Base-by-base conservation (phyloP, 2,113 vertebrate genomes). In the Gobio gobio region DNA sequence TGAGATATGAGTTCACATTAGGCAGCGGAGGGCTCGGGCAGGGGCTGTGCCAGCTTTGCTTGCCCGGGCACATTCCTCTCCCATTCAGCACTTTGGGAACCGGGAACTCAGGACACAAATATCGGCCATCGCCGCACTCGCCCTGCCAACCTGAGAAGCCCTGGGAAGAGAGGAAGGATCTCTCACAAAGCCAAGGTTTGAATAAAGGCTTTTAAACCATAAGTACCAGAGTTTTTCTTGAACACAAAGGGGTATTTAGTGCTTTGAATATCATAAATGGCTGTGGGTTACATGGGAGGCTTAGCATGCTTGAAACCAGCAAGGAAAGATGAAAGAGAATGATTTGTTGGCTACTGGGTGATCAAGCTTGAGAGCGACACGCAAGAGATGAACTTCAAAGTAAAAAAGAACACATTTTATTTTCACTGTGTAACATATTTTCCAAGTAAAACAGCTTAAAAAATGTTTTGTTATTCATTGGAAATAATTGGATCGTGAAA, bases 71-170 rank as follows among this genome's bases (percentile, higher is more conserved):
- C 87, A 89, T 89, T 89, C 85, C 83, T 86, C 78, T 64, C 24
- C 85, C 64, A 85, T 84, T 83, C 83, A 89, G n/a, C 66, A 61
- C 87, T 83, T 83, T 89, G 87, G 87, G 72, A 89, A 89, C 83
- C 36, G 18, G 83, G 51, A 83, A 26, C 85, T 83, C 33, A 29
- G 66, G 68, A 68, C 77, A 83, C 76, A 81, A 83, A 84, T 84
- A 85, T 54, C 78, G 29, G 29, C 70, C 78, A 73, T 56, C 36
- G 10, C 33, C 63, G 36, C 4, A 22, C 56, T 61, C 72, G n/a
- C 68, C 74, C 45, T 43, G 74, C 58, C 33, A 56, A 64, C 36
- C 76, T 70, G 83, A 43, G 66, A 29, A 43, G 20, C 36, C 18
- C 54, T 81, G 26, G 58, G 40, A 45, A 54, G 49, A 80, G 58